phyloP scores from a whole-genome alignment of 2,113 vertebrate genomes.

The Setophaga coronata region DNA sequence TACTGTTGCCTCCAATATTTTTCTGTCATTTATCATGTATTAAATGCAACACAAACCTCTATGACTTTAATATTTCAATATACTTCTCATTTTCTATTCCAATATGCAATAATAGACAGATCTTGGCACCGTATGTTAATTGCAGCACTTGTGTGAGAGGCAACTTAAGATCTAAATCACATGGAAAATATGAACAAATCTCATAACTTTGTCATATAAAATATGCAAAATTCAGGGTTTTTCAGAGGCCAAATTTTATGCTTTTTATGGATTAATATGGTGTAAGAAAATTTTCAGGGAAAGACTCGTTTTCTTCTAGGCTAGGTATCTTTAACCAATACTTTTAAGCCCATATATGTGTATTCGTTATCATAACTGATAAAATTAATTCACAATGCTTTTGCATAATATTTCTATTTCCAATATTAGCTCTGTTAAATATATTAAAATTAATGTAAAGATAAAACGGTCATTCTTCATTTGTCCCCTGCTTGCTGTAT shows the following conservation, averaged over 20 bases:
- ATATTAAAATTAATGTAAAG: not conserved
- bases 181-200: not conserved
- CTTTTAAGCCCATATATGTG: not conserved
- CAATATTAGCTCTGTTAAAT: not conserved
- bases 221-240: accelerated
- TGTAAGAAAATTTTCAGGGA: not conserved
- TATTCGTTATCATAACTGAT: not conserved
- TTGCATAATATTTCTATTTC: not conserved
- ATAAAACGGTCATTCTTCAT: not conserved
- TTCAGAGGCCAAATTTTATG: not conserved
- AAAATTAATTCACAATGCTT: not conserved
- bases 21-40: not conserved
- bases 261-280: not conserved
- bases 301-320: not conserved
- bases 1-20: not conserved
- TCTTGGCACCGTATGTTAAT: not conserved
- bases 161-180: not conserved
- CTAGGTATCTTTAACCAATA: not conserved
- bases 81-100: not conserved
- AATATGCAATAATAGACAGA: not conserved
- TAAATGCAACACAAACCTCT: not conserved
- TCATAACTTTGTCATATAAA: not conserved
- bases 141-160: not conserved
- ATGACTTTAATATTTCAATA: not conserved
- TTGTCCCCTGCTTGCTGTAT: not conserved